Percentiles rank a stretch among this genome's conserved stretches.
These are phyloP conservation scores for Amphipyra tragopoginis DNA, from an alignment of 2,888 invertebrate species.

Conservation along the genomic window DNA sequence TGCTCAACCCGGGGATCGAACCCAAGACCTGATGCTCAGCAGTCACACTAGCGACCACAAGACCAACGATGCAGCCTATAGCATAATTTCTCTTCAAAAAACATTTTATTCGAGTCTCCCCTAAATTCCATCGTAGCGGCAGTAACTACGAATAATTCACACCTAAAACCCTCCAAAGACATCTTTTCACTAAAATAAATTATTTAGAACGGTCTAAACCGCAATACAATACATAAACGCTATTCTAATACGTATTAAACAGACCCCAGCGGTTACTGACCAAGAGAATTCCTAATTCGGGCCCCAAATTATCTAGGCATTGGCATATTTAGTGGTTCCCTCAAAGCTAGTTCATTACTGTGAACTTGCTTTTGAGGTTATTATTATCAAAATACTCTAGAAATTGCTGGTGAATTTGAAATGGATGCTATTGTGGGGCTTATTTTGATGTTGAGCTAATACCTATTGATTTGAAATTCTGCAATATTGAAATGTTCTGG, in stretches of 20 bases:
- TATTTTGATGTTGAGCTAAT: background rate
- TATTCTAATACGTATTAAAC: conserved; percentile 39
- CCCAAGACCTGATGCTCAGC: too few species aligned
- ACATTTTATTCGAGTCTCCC: background rate
- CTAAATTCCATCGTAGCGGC: background rate
- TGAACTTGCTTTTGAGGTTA: conserved; percentile 26
- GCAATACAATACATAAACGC: conserved; percentile 24
- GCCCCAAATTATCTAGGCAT: conserved; percentile 47
- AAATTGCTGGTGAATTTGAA: conserved; percentile 7
- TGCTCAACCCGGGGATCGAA: too few species aligned
- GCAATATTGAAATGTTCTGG: background rate
- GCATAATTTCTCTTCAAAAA: background rate
- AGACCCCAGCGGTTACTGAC: conserved; percentile 43
- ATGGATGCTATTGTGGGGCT: background rate
- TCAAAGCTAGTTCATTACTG: conserved; percentile 20
- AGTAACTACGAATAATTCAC: conserved; percentile 6
- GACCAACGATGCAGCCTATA: too few species aligned
- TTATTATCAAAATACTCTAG: conserved; percentile 38
- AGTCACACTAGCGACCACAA: too few species aligned
- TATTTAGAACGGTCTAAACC: conserved; percentile 27
- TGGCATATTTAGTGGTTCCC: conserved; percentile 48
- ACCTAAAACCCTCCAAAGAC: conserved; percentile 2
- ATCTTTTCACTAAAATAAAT: conserved; percentile 25
- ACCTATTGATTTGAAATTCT: background rate
- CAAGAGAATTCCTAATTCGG: conserved; percentile 52